Conservation (phyloP, 2,797 vertebrate genomes). For the Okamejei kenojei region DNA sequence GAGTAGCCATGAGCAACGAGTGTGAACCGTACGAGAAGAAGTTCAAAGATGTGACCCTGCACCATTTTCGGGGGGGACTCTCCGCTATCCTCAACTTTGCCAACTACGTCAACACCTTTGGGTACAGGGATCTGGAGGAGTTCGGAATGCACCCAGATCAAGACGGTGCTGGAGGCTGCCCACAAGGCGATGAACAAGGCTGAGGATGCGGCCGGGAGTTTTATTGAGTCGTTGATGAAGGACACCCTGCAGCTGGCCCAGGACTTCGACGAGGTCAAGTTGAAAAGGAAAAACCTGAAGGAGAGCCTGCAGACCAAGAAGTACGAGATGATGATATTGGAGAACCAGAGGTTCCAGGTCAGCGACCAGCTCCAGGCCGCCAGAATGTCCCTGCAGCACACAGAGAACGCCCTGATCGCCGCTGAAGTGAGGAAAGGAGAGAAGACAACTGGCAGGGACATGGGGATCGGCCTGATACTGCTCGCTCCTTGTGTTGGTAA, state of each 20-base stretch:
- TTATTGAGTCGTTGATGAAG: not conserved
- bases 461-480: not conserved
- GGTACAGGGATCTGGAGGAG: not conserved
- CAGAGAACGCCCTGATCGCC: not conserved
- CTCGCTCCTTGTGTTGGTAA: conserved; percentile 24
- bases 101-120: not conserved
- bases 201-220: not conserved
- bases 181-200: not conserved
- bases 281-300: not conserved
- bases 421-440: not conserved
- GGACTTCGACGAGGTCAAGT: not conserved
- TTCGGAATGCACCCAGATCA: not conserved
- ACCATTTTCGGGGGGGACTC: not conserved
- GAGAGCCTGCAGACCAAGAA: not conserved
- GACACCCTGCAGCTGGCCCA: not conserved
- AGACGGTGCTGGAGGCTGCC: not conserved
- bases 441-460: conserved; percentile 1
- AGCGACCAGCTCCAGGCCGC: not conserved
- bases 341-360: not conserved
- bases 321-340: not conserved
- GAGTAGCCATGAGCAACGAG: not conserved
- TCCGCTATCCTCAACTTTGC: not conserved
- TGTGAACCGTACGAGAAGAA: not conserved
- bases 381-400: not conserved
- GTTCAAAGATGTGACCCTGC: conserved; percentile 9